A percentile compares a stretch with the other conserved stretches of the same genome.
phyloP scores from a whole-genome alignment of 2,113 vertebrate species.

The Chrysemys picta region DNA sequence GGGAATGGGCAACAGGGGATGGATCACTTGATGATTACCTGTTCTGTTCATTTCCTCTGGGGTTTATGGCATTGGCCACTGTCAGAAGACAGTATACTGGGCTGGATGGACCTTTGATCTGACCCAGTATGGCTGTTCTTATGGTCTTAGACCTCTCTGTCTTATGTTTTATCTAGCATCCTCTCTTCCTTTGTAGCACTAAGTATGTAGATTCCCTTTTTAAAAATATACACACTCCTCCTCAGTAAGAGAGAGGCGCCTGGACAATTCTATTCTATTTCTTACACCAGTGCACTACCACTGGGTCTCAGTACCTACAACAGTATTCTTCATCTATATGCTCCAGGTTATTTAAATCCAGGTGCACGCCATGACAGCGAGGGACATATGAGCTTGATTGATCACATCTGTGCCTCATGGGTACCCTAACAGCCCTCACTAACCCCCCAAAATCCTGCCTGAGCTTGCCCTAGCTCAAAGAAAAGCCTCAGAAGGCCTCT shows the following conservation, averaged over 20 bases:
- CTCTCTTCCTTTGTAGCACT: not conserved
- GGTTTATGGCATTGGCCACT: too few relatives aligned
- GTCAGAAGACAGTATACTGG: too few relatives aligned
- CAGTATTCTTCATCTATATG: not conserved
- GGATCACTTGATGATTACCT: too few relatives aligned
- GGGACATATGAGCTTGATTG: not conserved
- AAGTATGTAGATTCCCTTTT: not conserved
- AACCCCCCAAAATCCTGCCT: not conserved
- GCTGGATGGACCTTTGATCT: too few relatives aligned
- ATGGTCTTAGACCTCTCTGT: not conserved
- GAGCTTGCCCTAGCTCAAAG: not conserved
- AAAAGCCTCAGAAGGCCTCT: not conserved
- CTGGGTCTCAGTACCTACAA: not conserved
- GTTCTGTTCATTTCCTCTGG: too few relatives aligned
- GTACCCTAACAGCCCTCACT: not conserved
- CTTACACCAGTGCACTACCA: not conserved
- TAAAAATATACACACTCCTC: not conserved
- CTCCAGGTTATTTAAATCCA: not conserved
- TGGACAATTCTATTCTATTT: not conserved
- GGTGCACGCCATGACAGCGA: not conserved
- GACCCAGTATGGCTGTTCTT: too few relatives aligned
- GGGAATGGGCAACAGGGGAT: too few relatives aligned
- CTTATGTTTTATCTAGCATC: not conserved
- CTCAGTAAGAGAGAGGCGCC: not conserved
- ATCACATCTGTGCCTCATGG: not conserved